Conservation (phyloP, 2,888 invertebrate genomes). For the Philereme transversata region DNA sequence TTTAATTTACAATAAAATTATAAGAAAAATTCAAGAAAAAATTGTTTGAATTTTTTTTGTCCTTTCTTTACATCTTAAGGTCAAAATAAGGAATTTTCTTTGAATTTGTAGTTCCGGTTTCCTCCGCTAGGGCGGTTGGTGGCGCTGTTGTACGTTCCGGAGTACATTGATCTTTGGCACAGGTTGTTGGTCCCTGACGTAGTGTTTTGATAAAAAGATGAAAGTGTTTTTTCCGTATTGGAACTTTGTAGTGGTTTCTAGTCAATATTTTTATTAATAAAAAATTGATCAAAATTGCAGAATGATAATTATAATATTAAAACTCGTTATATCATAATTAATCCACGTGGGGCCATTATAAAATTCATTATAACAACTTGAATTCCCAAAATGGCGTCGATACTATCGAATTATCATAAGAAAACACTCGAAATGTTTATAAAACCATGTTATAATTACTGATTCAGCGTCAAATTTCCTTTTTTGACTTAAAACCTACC, state of each 20-base stretch:
- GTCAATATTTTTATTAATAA: background rate
- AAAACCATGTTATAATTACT: no score
- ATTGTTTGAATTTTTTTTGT: no score
- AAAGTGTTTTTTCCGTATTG: constrained; percentile 27
- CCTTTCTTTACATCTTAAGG: background rate
- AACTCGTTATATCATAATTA: no score
- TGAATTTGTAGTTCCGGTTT: constrained; percentile 32
- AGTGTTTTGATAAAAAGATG: constrained; percentile 30
- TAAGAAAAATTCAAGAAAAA: no score
- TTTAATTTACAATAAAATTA: no score
- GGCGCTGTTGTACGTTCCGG: constrained; percentile 48
- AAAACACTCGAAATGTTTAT: no score
- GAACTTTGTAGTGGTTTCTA: background rate
- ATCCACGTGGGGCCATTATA: no score
- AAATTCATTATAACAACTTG: no score
- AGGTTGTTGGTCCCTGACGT: constrained; percentile 58
- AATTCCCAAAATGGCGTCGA: no score
- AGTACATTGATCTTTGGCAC: constrained; percentile 63
- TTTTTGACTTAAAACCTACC: no score
- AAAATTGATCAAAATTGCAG: background rate
- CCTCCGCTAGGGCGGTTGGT: constrained; percentile 31
- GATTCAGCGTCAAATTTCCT: no score
- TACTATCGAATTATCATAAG: no score
- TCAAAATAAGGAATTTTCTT: constrained; percentile 18
- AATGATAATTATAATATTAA: background rate